Percentiles rank a stretch among this genome's conserved stretches.
phyloP scores from a whole-genome alignment of 1,140 invertebrate genomes.

The Oncopodura yosiiana region DNA sequence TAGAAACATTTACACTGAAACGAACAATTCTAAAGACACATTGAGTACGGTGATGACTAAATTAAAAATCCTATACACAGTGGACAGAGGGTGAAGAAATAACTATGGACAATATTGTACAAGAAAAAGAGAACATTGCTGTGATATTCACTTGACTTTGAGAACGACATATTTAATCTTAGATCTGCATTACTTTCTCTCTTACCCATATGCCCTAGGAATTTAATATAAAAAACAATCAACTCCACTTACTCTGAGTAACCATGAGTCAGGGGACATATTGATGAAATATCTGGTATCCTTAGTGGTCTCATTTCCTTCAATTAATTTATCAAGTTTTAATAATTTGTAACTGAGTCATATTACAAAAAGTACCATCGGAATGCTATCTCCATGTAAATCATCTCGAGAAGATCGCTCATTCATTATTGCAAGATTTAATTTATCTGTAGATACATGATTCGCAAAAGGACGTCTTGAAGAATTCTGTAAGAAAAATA shows the following conservation, averaged over 20 bases:
- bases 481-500: neutral
- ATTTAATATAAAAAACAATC: neutral
- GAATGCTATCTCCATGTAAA: conserved; percentile 55
- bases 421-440: conserved; percentile 14
- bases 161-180: too few relatives aligned
- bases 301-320: neutral
- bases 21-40: too few relatives aligned
- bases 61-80: neutral
- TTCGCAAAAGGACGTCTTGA: neutral
- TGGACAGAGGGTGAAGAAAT: neutral
- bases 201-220: neutral
- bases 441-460: conserved; percentile 12
- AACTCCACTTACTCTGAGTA: conserved; percentile 23
- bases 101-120: too few relatives aligned
- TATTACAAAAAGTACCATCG: conserved; percentile 47
- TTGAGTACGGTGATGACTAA: neutral
- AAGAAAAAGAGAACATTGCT: neutral
- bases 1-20: too few relatives aligned
- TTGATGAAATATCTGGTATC: neutral
- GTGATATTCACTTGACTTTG: conserved; percentile 1
- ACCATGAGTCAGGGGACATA: conserved; percentile 12
- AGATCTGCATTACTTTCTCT: neutral
- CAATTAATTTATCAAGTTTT: neutral
- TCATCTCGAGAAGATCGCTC: conserved; percentile 11
- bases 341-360: neutral